Base-by-base conservation (phyloP, 2,797 vertebrate species). In the Coluber constrictor region DNA sequence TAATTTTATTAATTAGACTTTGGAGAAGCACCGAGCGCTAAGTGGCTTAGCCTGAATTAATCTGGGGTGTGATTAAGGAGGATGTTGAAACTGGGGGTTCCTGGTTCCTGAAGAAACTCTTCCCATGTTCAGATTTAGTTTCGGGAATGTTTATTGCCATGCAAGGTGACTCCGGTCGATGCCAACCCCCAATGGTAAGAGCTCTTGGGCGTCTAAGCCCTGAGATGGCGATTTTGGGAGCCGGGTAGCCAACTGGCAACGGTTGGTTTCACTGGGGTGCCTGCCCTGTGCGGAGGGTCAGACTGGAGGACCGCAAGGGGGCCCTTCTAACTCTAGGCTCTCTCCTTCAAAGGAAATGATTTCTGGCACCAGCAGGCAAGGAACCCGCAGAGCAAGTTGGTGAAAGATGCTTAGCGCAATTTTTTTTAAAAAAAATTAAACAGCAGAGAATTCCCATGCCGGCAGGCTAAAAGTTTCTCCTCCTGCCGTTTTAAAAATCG, bases 21-120 rank as follows among this genome's bases (percentile, higher is more conserved):
- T 1, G 3, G 32, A 43, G 32, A 43, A 23, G 16, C 74, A 2
- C 0, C 1, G 4, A 4, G 37, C 0, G 9, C 3, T 43, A 47
- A 79, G 32, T 10, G 32, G 32, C 18, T 7, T 0, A 20, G 37
- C 74, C 37, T 11, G 20, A 47, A 25, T 47, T 79, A 43, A 25
- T 12, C 1, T 9, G 20, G 20, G 74, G 74, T 43, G 74, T 25
- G 74, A 4, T 43, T 43, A 1, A 23, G 37, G 74, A 43, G 18
- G 37, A 43, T 23, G 9, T 18, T 79, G 32, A 43, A 79, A 79
- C 18, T 3, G 70, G 32, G 70, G 7, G 47, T 43, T 43, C 70
- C 74, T 43, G 74, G 1, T 43, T 47, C 37, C 37, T 43, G 74
- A 11, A 83, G 10, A 2, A 43, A 5, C 20, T 10, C 3, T 47